These are phyloP conservation scores for Drosophila bifasciata DNA, from an alignment of 1,140 invertebrate species.

Conservation along the genomic window DNA sequence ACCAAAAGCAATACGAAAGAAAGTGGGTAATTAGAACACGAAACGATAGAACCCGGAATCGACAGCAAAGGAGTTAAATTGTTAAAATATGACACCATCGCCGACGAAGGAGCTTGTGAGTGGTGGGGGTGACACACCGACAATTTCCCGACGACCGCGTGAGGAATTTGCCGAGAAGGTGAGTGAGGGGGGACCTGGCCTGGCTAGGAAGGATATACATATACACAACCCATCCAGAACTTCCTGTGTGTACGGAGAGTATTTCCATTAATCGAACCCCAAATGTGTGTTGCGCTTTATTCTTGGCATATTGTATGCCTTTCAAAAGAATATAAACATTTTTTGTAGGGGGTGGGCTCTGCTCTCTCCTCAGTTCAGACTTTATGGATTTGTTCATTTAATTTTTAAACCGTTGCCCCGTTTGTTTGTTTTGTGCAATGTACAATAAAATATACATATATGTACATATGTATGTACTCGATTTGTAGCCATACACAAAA, in stretches of 20 bases:
- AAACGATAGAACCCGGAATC: slow-evolving; percentile 27
- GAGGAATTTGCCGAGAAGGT: slow-evolving; percentile 82
- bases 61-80: slow-evolving; percentile 28
- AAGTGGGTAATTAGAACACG: slow-evolving; percentile 29
- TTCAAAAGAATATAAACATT: slow-evolving; percentile 58
- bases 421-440: slow-evolving; percentile 54
- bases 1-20: slow-evolving; percentile 63
- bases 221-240: slow-evolving; percentile 1
- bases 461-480: too few relatives aligned
- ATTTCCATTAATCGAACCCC: slow-evolving; percentile 66
- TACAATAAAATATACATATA: slow-evolving; percentile 56
- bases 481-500: slow-evolving; percentile 12
- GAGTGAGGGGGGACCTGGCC: too few relatives aligned
- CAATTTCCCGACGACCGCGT: slow-evolving; percentile 76
- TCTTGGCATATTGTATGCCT: slow-evolving; percentile 35
- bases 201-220: too few relatives aligned
- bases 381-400: slow-evolving; percentile 36
- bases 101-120: slow-evolving; percentile 79
- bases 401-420: slow-evolving; percentile 13
- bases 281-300: slow-evolving; percentile 42
- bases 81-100: slow-evolving; percentile 70
- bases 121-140: slow-evolving; percentile 45
- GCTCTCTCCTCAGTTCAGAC: slow-evolving; percentile 8
- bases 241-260: slow-evolving; percentile 28
- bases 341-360: slow-evolving; percentile 10